phyloP scores from a whole-genome alignment of 2,797 vertebrate genomes.

The Muscicapa striata region DNA sequence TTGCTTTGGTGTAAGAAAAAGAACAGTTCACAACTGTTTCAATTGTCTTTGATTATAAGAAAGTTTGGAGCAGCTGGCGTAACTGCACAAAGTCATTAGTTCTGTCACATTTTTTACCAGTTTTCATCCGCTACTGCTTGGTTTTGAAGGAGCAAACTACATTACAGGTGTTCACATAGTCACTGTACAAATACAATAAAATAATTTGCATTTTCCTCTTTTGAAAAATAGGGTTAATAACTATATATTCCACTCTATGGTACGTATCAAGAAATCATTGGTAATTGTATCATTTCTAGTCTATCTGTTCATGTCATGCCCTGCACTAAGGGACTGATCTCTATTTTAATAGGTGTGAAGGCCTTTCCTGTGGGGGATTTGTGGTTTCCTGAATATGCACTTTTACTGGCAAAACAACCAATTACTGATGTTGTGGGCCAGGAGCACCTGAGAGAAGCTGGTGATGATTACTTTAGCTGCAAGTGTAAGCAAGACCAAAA shows the following conservation, averaged over 20 bases:
- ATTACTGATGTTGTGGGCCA: neutral
- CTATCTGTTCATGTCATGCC: neutral
- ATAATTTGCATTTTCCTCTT: neutral
- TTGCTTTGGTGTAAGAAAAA: neutral
- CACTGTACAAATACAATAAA: neutral
- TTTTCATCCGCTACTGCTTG: neutral
- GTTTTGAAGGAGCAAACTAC: neutral
- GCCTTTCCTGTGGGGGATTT: neutral
- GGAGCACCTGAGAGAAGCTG: neutral
- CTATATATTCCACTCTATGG: neutral
- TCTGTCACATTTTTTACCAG: neutral
- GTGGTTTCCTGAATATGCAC: neutral
- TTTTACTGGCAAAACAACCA: neutral
- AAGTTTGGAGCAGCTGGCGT: neutral
- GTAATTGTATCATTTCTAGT: neutral
- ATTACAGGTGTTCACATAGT: neutral
- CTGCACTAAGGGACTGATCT: neutral
- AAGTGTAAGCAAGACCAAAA: neutral
- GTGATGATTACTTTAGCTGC: neutral
- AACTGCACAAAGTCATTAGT: neutral
- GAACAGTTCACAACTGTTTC: neutral
- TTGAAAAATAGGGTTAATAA: neutral
- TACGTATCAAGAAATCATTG: neutral
- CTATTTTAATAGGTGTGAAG: neutral
- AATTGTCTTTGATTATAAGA: neutral